Percentiles rank a stretch among this genome's conserved stretches.
phyloP scores from a whole-genome alignment of 2,113 vertebrate species.

The Genyomyrus donnyi region DNA sequence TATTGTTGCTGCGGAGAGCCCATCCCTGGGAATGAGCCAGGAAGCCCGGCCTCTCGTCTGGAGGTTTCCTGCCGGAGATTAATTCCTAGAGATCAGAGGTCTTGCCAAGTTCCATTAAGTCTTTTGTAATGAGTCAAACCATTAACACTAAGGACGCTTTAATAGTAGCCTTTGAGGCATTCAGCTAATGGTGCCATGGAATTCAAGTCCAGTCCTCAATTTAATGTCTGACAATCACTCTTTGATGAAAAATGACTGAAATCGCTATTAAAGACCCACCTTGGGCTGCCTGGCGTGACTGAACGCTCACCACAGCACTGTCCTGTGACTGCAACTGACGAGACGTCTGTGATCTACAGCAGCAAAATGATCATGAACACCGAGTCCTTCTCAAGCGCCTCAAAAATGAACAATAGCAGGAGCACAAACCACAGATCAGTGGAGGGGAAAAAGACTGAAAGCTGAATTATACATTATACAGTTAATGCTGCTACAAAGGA shows the following conservation, averaged over 20 bases:
- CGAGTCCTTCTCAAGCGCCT: neutral
- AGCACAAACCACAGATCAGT: neutral
- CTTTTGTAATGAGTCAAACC: conserved; percentile 9
- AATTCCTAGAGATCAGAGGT: conserved; percentile 5
- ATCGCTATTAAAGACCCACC: neutral
- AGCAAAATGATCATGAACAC: neutral
- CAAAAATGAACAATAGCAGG: neutral
- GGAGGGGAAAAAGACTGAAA: neutral
- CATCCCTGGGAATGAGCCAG: neutral
- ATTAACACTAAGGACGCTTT: neutral
- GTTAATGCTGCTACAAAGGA: neutral
- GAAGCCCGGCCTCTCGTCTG: neutral
- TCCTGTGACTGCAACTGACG: neutral
- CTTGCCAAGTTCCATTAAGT: conserved; percentile 13
- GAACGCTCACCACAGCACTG: neutral
- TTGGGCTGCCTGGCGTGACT: neutral
- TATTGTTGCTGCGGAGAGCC: neutral
- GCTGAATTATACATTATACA: neutral
- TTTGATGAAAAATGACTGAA: neutral
- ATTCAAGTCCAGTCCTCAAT: neutral
- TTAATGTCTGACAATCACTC: neutral
- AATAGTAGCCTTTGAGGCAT: neutral
- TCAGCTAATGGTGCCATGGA: neutral
- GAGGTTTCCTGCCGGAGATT: neutral
- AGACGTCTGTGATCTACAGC: neutral